phyloP scores from a whole-genome alignment of 2,113 vertebrate genomes.

The Aix galericulata region DNA sequence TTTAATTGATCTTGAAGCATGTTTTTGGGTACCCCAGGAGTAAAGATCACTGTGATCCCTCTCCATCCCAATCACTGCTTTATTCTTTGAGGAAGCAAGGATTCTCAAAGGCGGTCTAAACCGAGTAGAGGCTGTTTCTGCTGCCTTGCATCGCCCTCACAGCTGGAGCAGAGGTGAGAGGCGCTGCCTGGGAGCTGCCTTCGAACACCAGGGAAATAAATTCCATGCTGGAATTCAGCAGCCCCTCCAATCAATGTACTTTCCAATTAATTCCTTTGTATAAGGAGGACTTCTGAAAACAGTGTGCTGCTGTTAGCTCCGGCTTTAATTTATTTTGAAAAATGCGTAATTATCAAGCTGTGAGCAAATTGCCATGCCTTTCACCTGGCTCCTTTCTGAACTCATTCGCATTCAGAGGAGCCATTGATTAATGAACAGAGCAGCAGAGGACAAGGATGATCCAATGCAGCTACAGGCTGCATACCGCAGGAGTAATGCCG shows the following conservation, averaged over 20 bases:
- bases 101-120: background rate
- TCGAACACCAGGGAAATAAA: background rate
- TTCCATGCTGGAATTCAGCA: background rate
- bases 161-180: background rate
- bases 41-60: background rate
- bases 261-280: constrained; percentile 48
- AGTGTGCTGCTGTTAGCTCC: constrained; percentile 17
- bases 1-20: background rate
- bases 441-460: constrained; percentile 18
- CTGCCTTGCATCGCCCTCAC: background rate
- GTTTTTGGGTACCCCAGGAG: background rate
- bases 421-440: constrained; percentile 45
- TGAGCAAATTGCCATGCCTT: constrained; percentile 65
- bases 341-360: constrained; percentile 70
- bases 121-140: background rate
- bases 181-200: background rate
- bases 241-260: constrained; percentile 27
- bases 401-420: constrained; percentile 61
- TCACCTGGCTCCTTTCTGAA: constrained; percentile 54
- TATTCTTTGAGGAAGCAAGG: background rate
- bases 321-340: constrained; percentile 70
- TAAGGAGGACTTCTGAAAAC: constrained; percentile 44
- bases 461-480: background rate
- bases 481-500: background rate
- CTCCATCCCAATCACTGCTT: background rate